Conservation (phyloP, 2,113 vertebrate species). For the Ranitomeya variabilis region DNA sequence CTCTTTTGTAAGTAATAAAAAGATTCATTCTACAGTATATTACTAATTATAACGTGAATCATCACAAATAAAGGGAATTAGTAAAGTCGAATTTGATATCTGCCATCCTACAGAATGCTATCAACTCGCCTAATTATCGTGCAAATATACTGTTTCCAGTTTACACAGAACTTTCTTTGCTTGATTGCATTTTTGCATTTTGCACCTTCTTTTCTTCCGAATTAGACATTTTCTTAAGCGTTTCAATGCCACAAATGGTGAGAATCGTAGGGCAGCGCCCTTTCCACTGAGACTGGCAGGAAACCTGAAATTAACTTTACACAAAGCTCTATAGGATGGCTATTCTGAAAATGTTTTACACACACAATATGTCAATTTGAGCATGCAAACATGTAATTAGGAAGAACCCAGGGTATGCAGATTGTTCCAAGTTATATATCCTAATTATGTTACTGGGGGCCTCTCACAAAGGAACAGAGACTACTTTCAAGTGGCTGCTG, state of each 20-base stretch:
- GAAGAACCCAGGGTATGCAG: constrained; percentile 37
- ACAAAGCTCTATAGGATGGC: constrained; percentile 51
- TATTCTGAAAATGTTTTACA: constrained; percentile 55
- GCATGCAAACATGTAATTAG: constrained; percentile 57
- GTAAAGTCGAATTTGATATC: background rate
- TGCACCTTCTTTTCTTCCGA: constrained; percentile 18
- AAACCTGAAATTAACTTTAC: constrained; percentile 57
- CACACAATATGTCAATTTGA: constrained; percentile 50
- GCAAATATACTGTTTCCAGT: background rate
- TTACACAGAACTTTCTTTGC: background rate
- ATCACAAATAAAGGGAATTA: background rate
- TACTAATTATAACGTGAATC: background rate
- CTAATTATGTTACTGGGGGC: constrained; percentile 48
- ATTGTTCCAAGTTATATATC: constrained; percentile 50
- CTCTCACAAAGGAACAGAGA: constrained; percentile 44
- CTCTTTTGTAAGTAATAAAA: background rate
- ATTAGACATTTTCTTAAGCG: constrained; percentile 11
- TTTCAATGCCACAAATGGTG: constrained; percentile 19
- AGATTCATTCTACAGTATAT: background rate
- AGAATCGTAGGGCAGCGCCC: constrained; percentile 47
- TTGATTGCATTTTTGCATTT: constrained; percentile 4
- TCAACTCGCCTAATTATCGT: background rate
- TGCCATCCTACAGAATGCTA: background rate
- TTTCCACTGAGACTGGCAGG: constrained; percentile 37
- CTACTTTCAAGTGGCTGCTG: constrained; percentile 44